Percentiles rank a stretch among this genome's conserved stretches.
Evolutionary conservation across 2,888 invertebrate genomes (phyloP).

Genomic region (Odontomyia ornata): DNA sequence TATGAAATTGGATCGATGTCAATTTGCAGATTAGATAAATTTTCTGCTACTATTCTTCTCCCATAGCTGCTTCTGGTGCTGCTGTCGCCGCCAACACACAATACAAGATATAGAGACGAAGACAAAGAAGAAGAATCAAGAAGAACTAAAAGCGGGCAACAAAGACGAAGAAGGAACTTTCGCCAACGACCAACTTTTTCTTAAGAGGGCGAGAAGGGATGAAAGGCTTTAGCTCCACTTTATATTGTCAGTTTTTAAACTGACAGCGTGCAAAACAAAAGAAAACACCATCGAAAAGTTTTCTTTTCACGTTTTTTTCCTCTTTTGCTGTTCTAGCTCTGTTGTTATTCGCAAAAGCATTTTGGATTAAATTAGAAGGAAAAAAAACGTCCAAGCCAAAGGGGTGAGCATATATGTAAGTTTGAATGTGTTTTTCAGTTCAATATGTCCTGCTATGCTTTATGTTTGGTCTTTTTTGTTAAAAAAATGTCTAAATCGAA

Average conservation of each 20-base stretch:
- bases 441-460: slow-evolving; percentile 6
- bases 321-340: background rate
- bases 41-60: slow-evolving; percentile 33
- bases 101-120: slow-evolving; percentile 8
- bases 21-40: slow-evolving; percentile 58
- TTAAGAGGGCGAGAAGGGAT: slow-evolving; percentile 37
- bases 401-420: background rate
- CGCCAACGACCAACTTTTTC: slow-evolving; percentile 33
- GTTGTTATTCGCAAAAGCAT: background rate
- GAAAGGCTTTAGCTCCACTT: slow-evolving; percentile 42
- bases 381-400: background rate
- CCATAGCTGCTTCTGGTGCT: background rate
- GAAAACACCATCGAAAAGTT: slow-evolving; percentile 43
- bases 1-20: slow-evolving; percentile 64
- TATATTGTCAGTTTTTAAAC: slow-evolving; percentile 45
- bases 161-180: slow-evolving; percentile 23
- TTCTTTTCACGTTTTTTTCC: slow-evolving; percentile 2
- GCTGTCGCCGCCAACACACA: slow-evolving; percentile 36
- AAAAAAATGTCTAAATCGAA: slow-evolving; percentile 22
- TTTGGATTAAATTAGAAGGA: slow-evolving; percentile 35
- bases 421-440: background rate
- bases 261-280: slow-evolving; percentile 45
- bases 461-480: slow-evolving; percentile 1
- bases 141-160: slow-evolving; percentile 15
- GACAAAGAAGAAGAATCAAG: slow-evolving; percentile 44